Base-by-base conservation (phyloP, 2,113 vertebrate species). In the Notothenia coriiceps region DNA sequence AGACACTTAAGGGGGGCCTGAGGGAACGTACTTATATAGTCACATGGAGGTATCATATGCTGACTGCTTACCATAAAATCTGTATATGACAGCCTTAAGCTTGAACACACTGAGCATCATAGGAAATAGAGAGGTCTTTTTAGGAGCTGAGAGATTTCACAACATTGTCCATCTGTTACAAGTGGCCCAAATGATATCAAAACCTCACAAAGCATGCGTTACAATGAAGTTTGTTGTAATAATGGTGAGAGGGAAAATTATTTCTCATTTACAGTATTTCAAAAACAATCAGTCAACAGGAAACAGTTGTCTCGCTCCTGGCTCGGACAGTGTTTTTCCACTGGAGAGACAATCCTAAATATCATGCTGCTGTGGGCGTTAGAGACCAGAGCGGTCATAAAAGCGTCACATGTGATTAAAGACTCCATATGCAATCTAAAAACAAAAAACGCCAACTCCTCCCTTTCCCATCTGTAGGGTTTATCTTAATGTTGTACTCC, bases 241-340 rank as follows among this genome's bases (percentile, higher is more conserved):
- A 46, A 77, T 46, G 56, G 65, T 46, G 10, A 80, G 47, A 7
- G 10, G 62, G 47, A 18, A 64, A 70, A 51, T 56, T 4, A 72
- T 80, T 84, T 84, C 46, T 74, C 70, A 79, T 6, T 77, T 69
- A 69, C 64, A 56, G 70, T 79, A 86, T 88, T 83, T 87, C 79
- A 56, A 56, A 56, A 62, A 70, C 47, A 83, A 76, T 84, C 61
- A 55, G 17, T 55, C 17, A 84, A 87, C 86, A 92, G 88, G 88
- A 91, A 92, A 77, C 75, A 68, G 84, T 82, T 77, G 79, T 69
- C 77, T 79, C 12, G 35, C 71, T 80, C 79, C 84, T 88, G 90
- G 74, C 89, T 75, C 72, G 76, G 71, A 29, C 62, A 49, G 68
- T 79, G 67, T 80, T 91, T 87, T 92, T 91, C 82, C 85, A 85